Evolutionary conservation across 1,140 invertebrate genomes (phyloP), one percentile per base, ranked within the genome.

Genomic region (Drosophila nigromelanica): DNA sequence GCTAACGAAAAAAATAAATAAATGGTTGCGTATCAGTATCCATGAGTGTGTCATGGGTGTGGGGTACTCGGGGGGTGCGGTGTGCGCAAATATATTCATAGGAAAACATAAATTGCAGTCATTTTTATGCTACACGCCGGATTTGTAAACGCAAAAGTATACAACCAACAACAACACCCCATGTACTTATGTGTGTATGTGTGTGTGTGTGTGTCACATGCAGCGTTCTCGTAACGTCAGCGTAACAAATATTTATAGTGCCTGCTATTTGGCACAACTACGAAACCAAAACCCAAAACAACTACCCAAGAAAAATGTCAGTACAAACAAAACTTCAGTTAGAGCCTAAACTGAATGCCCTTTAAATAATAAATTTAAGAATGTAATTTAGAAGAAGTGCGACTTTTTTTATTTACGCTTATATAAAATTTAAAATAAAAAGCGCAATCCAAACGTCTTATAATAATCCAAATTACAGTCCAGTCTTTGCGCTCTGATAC

Each of bases 31-130:
- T 48, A 73, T 64, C 55, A 72, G 45, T 39, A 35, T 52, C 14
- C 24, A 43, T 39, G 24, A 43, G 48, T 47, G 48, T 43, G 48
- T 43, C 40, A 14, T 35, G 33, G 10, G 35, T 56, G 30, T 52
- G 15, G 51, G 59, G 12, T 24, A 24, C 21, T 4, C 21, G 48
- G 35, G 24, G 18, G 15, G 37, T n/a, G 60, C 56, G n/a, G 27
- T 27, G 51, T 15, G 63, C 58, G 54, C 67, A 79, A 82, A 87
- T 87, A 77, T 86, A 89, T 82, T 90, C 81, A 90, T 74, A 82
- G 86, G 86, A 90, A 90, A 90, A 86, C 86, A 90, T 90, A 90
- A 90, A 90, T 90, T 90, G 86, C 86, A 90, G 73, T 76, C 86
- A 90, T 89, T 89, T 89, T 89, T 89, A 89, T 89, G 89, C 80